Evolutionary conservation across 2,113 vertebrate species (phyloP), one percentile per base, ranked within the genome.

Genomic region (Pygoscelis adeliae): DNA sequence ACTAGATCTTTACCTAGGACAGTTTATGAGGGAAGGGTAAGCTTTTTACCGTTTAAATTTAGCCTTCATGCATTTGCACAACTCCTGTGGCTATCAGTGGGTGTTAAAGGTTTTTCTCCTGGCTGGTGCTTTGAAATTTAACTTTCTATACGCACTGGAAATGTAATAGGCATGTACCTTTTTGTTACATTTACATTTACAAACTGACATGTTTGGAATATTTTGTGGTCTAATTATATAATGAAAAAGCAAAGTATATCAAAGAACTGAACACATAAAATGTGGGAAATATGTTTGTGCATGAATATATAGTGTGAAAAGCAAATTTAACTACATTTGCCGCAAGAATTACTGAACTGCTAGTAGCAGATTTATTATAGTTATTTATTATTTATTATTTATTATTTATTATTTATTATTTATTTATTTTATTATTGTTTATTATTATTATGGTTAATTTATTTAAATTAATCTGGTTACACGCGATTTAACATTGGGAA

Each of bases 381-480:
- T 42, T 42, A 42, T 42, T 42, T 42, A 42, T 42, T 42, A 42
- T 42, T 42, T 40, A 40, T 40, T 42, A 42, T 42, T 40, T 42
- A 42, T 42, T 42, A 42, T 15, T 42, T 42, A 42, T 42, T 42
- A 42, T 42, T 40, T 42, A 42, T 42, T 42, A 42, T 15, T 42
- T 42, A 42, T 42, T 42, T 42, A 42, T 42, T 42, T 15, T 42
- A 42, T 42, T 42, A 42, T 42, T 42, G 42, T 42, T 42, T 42
- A 42, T 42, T 42, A 42, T 42, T 42, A 42, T 15, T 42, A 42
- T 42, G 42, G 42, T 42, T 42, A 42, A 42, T 42, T 42, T 83
- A 59, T 88, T 93, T 96, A 80, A 81, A 87, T 93, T 97, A 74
- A 70, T 15, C 62, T 83, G 59, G n/a, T 26, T 86, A 87, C 25